These are phyloP conservation scores for Cosmia pyralina DNA, from an alignment of 2,888 invertebrate species.

Conservation along the genomic window DNA sequence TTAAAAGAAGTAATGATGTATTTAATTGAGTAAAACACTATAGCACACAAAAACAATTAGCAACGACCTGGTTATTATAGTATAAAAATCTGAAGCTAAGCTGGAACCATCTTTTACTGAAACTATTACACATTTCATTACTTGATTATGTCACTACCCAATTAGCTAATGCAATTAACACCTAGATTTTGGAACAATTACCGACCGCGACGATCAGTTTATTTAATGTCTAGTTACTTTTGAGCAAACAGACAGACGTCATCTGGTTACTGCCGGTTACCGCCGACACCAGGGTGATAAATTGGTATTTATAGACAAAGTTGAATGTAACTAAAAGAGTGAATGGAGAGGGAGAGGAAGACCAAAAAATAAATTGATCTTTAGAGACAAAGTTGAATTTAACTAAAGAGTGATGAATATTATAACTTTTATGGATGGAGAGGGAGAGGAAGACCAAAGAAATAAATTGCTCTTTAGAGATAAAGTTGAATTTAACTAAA, in stretches of 20 bases:
- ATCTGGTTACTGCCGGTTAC: not conserved
- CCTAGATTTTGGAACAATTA: not conserved
- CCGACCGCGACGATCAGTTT: not conserved
- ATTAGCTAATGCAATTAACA: slow-evolving; percentile 12
- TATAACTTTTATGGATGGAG: too few relatives aligned
- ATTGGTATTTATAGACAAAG: too few relatives aligned
- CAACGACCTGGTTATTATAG: slow-evolving; percentile 17
- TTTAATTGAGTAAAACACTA: not conserved
- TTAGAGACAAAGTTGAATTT: too few relatives aligned
- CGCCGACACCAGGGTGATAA: not conserved
- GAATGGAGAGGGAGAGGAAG: too few relatives aligned
- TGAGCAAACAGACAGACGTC: not conserved
- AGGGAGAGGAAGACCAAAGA: too few relatives aligned
- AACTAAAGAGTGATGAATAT: too few relatives aligned
- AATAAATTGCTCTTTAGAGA: too few relatives aligned
- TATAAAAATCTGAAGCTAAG: not conserved
- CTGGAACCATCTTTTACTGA: slow-evolving; percentile 7
- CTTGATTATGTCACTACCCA: slow-evolving; percentile 11
- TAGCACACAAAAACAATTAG: slow-evolving; percentile 18
- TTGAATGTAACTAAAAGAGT: too few relatives aligned
- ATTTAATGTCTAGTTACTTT: not conserved
- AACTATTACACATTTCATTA: slow-evolving; percentile 11
- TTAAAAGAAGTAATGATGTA: not conserved
- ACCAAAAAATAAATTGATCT: too few relatives aligned
- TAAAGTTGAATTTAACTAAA: too few relatives aligned